Percentiles rank a stretch among this genome's conserved stretches.
Conservation (phyloP, 2,797 vertebrate species). For the Spatula versicolor region DNA sequence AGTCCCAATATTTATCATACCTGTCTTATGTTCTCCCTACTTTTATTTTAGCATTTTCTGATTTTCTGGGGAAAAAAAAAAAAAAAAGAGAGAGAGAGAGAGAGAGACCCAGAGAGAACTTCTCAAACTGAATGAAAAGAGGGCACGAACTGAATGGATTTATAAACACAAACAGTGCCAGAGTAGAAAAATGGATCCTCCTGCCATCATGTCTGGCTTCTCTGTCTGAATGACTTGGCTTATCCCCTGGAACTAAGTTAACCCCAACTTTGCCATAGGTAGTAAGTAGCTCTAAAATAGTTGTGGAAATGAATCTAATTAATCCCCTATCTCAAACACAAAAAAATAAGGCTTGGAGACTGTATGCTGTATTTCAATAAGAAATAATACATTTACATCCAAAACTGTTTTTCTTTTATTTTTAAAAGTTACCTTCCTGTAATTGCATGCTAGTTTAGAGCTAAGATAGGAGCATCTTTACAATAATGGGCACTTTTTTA, state of each 20-base stretch:
- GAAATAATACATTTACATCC: conserved; percentile 53
- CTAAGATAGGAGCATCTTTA: conserved; percentile 69
- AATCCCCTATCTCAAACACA: conserved; percentile 31
- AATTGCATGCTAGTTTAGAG: conserved; percentile 72
- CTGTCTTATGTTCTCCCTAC: neutral
- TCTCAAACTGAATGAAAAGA: conserved; percentile 6
- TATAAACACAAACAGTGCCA: neutral
- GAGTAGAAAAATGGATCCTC: conserved; percentile 43
- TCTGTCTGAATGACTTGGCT: conserved; percentile 38
- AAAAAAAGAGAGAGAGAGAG: neutral
- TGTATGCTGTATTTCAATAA: conserved; percentile 12
- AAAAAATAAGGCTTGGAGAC: conserved; percentile 39
- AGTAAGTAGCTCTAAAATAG: conserved; percentile 62
- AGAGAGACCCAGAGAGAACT: neutral
- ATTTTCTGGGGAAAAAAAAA: neutral
- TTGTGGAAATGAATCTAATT: conserved; percentile 64
- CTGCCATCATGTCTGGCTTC: neutral
- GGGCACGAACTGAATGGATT: neutral
- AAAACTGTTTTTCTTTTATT: conserved; percentile 47
- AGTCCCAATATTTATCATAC: neutral
- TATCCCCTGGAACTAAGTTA: conserved; percentile 24
- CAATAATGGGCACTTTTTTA: conserved; percentile 79
- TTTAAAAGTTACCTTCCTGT: conserved; percentile 71
- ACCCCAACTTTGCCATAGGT: conserved; percentile 13
- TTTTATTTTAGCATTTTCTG: neutral